Percentiles rank a stretch among this genome's conserved stretches.
Evolutionary conservation across 2,888 invertebrate genomes (phyloP).

Genomic region (Heliconius hortense): DNA sequence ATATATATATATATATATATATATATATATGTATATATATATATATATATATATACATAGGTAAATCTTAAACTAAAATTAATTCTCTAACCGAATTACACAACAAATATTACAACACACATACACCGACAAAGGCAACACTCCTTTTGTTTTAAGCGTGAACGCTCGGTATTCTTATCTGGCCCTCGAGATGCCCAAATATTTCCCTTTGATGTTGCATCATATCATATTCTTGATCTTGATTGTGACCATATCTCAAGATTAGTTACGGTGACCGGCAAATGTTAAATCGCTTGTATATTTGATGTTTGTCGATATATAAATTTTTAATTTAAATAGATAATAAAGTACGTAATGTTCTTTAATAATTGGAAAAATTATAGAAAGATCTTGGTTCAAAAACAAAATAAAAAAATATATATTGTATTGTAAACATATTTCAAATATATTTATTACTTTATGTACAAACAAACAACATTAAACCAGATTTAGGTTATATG

Average conservation of each 20-base stretch:
- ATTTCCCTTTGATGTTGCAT: slow-evolving; percentile 36
- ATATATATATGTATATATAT: too few relatives aligned
- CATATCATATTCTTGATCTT: slow-evolving; percentile 30
- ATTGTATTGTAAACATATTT: too few relatives aligned
- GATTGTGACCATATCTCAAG: slow-evolving; percentile 31
- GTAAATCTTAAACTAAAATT: background rate
- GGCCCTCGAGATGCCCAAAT: slow-evolving; percentile 30
- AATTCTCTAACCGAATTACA: background rate
- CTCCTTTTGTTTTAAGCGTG: slow-evolving; percentile 53
- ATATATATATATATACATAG: background rate
- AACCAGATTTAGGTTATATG: background rate
- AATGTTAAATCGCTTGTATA: background rate
- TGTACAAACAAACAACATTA: too few relatives aligned
- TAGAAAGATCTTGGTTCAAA: too few relatives aligned
- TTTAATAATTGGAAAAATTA: background rate
- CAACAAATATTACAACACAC: background rate
- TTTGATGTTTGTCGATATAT: background rate
- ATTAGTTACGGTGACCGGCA: background rate
- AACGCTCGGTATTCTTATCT: slow-evolving; percentile 37
- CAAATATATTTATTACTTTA: too few relatives aligned
- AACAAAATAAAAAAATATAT: too few relatives aligned
- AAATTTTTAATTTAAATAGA: background rate
- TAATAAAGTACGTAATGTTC: background rate
- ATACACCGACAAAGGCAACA: slow-evolving; percentile 11
- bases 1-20: too few relatives aligned